These are phyloP conservation scores for Ophion obscuratus DNA, from an alignment of 2,888 invertebrate genomes.

Conservation along the genomic window DNA sequence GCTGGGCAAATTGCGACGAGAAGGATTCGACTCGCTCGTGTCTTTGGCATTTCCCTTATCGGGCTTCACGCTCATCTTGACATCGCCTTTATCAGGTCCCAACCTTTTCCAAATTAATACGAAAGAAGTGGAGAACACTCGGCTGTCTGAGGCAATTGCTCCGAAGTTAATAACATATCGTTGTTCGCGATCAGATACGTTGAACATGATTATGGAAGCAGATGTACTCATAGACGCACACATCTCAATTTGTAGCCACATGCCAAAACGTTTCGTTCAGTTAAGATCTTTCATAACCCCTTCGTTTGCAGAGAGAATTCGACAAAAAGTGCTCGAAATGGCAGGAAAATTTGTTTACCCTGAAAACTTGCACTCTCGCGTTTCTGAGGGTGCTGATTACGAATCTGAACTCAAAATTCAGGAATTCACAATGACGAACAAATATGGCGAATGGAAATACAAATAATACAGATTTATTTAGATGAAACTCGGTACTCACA, in stretches of 20 bases:
- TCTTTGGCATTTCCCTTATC: slow-evolving; percentile 19
- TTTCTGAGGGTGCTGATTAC: no score
- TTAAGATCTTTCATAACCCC: neutral
- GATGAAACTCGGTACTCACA: no score
- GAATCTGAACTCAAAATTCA: no score
- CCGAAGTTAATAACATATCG: neutral
- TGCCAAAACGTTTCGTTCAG: neutral
- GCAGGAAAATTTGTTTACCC: no score
- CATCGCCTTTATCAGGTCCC: neutral
- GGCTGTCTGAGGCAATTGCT: neutral
- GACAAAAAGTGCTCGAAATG: no score
- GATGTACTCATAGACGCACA: neutral
- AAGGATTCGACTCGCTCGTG: slow-evolving; percentile 17
- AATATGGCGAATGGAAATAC: no score
- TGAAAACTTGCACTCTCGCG: no score
- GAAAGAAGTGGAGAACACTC: neutral
- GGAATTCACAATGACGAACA: no score
- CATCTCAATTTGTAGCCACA: neutral
- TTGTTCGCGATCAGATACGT: neutral
- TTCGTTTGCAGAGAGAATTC: no score
- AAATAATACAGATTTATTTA: no score
- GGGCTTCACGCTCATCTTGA: neutral
- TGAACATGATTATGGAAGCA: neutral
- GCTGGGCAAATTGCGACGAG: slow-evolving; percentile 45
- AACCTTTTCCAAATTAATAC: slow-evolving; percentile 20